Conservation (phyloP, 2,888 invertebrate species). For the Enoplolaimus lenunculus region DNA sequence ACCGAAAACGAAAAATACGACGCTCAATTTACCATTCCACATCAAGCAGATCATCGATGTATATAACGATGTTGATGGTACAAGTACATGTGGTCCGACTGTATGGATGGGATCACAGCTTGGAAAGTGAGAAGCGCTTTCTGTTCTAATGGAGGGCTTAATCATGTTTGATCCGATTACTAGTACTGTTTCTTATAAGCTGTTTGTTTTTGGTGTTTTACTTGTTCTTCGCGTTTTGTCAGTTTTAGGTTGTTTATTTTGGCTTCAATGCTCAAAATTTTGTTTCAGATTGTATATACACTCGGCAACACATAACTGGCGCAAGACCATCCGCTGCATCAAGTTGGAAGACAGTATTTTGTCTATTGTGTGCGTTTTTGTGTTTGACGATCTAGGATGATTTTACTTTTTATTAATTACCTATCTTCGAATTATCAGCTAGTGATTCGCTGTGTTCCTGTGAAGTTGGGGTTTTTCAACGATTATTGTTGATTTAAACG, state of each 20-base stretch:
- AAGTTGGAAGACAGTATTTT: conserved; percentile 83
- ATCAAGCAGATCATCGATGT: background rate
- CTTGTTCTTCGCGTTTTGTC: too few relatives aligned
- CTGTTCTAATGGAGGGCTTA: too few relatives aligned
- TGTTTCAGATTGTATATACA: conserved; percentile 68
- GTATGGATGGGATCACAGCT: conserved; percentile 98
- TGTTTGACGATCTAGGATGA: background rate
- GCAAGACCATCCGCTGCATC: conserved; percentile 68
- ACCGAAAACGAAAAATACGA: background rate
- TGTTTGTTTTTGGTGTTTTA: too few relatives aligned
- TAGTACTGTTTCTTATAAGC: too few relatives aligned
- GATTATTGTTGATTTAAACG: too few relatives aligned
- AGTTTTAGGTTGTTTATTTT: too few relatives aligned
- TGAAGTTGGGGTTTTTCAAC: too few relatives aligned
- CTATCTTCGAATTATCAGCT: too few relatives aligned
- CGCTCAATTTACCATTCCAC: background rate
- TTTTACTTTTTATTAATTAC: conserved; percentile 14
- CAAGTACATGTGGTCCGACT: conserved; percentile 85
- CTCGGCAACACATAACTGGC: conserved; percentile 82
- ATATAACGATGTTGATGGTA: conserved; percentile 49
- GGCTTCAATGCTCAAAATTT: too few relatives aligned
- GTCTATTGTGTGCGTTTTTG: conserved; percentile 59
- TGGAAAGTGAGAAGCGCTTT: conserved; percentile 49
- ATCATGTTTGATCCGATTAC: too few relatives aligned
- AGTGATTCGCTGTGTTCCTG: too few relatives aligned